Percentiles rank a stretch among this genome's conserved stretches.
Conservation (phyloP, 1,140 invertebrate genomes). For the Neodiprion fabricii region DNA sequence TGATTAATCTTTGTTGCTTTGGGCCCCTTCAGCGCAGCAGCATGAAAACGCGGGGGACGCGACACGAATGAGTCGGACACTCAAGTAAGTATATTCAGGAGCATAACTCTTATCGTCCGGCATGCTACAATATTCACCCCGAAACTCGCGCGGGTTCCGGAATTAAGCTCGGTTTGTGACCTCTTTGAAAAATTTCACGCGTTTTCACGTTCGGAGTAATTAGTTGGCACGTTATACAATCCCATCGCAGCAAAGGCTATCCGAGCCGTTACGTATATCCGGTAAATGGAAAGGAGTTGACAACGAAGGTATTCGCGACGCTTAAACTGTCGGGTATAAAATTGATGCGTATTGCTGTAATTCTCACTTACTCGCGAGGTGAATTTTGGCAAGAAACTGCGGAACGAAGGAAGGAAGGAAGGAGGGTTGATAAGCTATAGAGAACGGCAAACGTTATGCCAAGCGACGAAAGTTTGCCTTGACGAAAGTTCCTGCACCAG, state of each 20-base stretch:
- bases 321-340: too few relatives aligned
- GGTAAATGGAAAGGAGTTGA: too few relatives aligned
- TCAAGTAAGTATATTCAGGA: background rate
- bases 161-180: too few relatives aligned
- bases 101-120: background rate
- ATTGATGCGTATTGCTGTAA: background rate
- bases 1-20: background rate
- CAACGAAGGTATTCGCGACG: too few relatives aligned
- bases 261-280: too few relatives aligned
- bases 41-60: too few relatives aligned
- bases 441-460: background rate
- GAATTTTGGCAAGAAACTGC: background rate
- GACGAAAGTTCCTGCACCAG: background rate
- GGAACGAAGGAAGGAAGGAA: background rate
- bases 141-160: too few relatives aligned
- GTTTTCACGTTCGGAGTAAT: too few relatives aligned
- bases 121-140: background rate
- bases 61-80: background rate
- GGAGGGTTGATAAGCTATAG: background rate
- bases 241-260: too few relatives aligned
- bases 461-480: background rate
- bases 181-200: too few relatives aligned
- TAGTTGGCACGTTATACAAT: too few relatives aligned
- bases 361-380: background rate
- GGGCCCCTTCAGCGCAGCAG: too few relatives aligned